Base-by-base conservation (phyloP, 2,888 invertebrate species). In the Ophioninae sp. region DNA sequence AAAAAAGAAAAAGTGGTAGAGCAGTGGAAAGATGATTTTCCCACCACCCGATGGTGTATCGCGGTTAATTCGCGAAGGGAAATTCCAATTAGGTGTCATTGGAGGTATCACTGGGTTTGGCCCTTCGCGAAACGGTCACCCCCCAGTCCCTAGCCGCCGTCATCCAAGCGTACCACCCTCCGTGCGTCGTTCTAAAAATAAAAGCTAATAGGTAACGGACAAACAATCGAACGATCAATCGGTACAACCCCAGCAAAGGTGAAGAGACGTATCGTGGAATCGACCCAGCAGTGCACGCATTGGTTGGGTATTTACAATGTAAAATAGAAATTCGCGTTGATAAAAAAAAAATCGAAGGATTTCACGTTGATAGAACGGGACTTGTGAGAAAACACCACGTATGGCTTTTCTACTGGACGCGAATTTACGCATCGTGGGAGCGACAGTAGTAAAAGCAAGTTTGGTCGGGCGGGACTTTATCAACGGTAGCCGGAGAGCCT, bases 171-270 rank as follows among this genome's bases (percentile, higher is more conserved):
- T 51, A 51, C 39, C 59, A 9, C 30, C 67, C 79, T 13, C 51
- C 72, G 82, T 74, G 68, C 67, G 65, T 73, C 22, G 82, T 79
- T 87, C 90, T 90, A 90, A 91, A 90, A 91, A 91, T 90, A 90
- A 88, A 88, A 87, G 64, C 72, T 79, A 73, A 81, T 84, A 72
- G 83, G 83, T 87, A 89, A 89, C 86, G 86, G 88, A 85, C 86
- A 86, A 89, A 90, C 87, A 89, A 91, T 91, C 90, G 89, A 91
- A 90, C 75, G 87, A 75, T 84, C 85, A 88, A 91, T 91, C 91
- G 90, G 91, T 91, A 90, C 67, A 72, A 65, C 63, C 71, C 79
- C 86, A 81, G 84, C 85, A 82, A 86, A 76, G 65, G 20, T 10
- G 68, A 39, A 76, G 20, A 17, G 59, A 69, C 22, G 59, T 17